Conservation (phyloP, 1,140 invertebrate genomes). For the Drosophila sturtevanti region DNA sequence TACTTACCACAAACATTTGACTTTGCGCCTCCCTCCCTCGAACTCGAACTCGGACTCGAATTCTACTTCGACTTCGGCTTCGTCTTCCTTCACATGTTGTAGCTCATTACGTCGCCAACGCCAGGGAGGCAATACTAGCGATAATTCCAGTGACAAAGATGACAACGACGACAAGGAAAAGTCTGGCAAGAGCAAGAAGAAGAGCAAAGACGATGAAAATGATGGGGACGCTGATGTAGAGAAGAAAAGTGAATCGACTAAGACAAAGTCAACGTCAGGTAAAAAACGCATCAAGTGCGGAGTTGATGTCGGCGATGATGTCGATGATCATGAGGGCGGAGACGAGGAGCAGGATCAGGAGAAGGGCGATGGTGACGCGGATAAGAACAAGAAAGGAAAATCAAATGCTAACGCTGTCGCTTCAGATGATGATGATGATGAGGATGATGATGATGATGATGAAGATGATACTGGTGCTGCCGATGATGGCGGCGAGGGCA, state of each 20-base stretch:
- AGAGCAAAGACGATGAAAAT: slow-evolving; percentile 58
- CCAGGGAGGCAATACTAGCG: slow-evolving; percentile 70
- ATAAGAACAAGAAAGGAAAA: slow-evolving; percentile 64
- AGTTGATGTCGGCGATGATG: slow-evolving; percentile 79
- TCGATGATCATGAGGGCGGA: slow-evolving; percentile 82
- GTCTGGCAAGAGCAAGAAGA: slow-evolving; percentile 62
- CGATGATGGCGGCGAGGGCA: not conserved
- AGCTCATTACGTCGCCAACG: slow-evolving; percentile 80
- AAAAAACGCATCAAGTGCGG: slow-evolving; percentile 79
- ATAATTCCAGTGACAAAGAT: slow-evolving; percentile 72
- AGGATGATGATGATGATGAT: not conserved
- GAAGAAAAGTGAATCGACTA: slow-evolving; percentile 47
- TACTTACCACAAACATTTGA: slow-evolving; percentile 45
- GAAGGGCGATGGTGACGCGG: slow-evolving; percentile 83
- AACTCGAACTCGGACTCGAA: slow-evolving; percentile 9
- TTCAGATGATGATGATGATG: slow-evolving; percentile 73
- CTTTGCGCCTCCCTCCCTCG: slow-evolving; percentile 48
- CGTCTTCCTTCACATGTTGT: slow-evolving; percentile 46
- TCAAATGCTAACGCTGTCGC: slow-evolving; percentile 63
- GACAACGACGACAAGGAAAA: slow-evolving; percentile 62
- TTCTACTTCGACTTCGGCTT: slow-evolving; percentile 64
- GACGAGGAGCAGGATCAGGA: slow-evolving; percentile 83
- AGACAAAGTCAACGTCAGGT: slow-evolving; percentile 53
- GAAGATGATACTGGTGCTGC: not conserved
- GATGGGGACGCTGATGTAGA: slow-evolving; percentile 48